Evolutionary conservation across 2,113 vertebrate species (phyloP).

Genomic region (Cynopterus brachyotis): DNA sequence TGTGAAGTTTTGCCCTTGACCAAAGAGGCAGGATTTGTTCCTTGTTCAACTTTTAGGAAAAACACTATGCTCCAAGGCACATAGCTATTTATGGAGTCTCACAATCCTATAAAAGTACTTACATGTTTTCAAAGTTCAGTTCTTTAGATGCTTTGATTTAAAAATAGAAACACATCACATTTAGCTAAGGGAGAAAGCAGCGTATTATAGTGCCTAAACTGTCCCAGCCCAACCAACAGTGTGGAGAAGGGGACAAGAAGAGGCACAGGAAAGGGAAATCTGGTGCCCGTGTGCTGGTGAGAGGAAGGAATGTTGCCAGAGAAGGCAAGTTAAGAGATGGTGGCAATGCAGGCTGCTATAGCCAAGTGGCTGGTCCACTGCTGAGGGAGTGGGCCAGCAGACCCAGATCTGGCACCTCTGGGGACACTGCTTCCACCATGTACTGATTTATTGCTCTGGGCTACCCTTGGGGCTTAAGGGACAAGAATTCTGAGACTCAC

Average conservation of each 20-base stretch:
- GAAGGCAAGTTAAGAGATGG: neutral
- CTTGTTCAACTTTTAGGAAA: neutral
- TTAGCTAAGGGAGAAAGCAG: neutral
- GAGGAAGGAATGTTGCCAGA: neutral
- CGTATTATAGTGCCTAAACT: neutral
- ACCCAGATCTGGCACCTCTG: neutral
- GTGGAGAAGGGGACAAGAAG: neutral
- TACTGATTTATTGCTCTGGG: neutral
- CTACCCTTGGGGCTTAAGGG: too few species aligned
- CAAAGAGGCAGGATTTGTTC: neutral
- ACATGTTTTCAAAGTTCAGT: neutral
- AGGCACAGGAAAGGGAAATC: neutral
- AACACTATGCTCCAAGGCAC: neutral
- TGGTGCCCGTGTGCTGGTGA: neutral
- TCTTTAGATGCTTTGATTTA: conserved; percentile 3
- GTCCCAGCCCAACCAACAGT: neutral
- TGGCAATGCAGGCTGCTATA: rapidly evolving
- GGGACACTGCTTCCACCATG: neutral
- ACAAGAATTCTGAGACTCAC: neutral
- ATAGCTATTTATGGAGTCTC: neutral
- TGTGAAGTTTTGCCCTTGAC: neutral
- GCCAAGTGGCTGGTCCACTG: too few species aligned
- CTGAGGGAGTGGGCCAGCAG: neutral
- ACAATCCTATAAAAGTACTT: neutral
- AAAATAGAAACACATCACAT: neutral